Evolutionary conservation across 2,113 vertebrate genomes (phyloP).

Genomic region (Ophthalmolycus amberensis): DNA sequence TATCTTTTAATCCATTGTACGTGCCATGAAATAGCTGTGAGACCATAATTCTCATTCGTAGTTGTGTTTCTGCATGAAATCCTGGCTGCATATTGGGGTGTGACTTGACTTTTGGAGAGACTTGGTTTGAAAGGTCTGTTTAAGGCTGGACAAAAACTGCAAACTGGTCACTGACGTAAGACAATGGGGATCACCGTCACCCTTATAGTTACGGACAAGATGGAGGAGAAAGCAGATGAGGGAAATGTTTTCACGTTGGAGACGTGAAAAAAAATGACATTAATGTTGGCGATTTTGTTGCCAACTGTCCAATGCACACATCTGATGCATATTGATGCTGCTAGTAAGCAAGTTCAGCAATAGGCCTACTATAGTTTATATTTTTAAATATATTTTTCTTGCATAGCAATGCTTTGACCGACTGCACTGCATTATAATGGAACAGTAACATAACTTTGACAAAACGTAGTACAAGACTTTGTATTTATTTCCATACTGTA

Average conservation of each 20-base stretch:
- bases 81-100: background rate
- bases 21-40: conserved; percentile 20
- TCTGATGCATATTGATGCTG: background rate
- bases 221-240: background rate
- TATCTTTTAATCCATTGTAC: conserved; percentile 29
- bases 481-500: background rate
- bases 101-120: conserved; percentile 13
- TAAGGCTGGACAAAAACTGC: conserved; percentile 2
- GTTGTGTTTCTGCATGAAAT: conserved; percentile 54
- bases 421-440: background rate
- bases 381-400: background rate
- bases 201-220: background rate
- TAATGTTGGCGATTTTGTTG: background rate
- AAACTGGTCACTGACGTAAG: background rate
- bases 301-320: background rate
- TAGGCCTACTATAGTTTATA: background rate
- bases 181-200: background rate
- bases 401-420: background rate
- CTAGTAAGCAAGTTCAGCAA: background rate
- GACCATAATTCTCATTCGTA: conserved; percentile 5
- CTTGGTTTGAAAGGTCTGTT: conserved; percentile 1
- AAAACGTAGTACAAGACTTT: background rate
- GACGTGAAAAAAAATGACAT: background rate
- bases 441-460: background rate
- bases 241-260: background rate